phyloP scores from a whole-genome alignment of 2,113 vertebrate species.

The Megaceryle maxima region DNA sequence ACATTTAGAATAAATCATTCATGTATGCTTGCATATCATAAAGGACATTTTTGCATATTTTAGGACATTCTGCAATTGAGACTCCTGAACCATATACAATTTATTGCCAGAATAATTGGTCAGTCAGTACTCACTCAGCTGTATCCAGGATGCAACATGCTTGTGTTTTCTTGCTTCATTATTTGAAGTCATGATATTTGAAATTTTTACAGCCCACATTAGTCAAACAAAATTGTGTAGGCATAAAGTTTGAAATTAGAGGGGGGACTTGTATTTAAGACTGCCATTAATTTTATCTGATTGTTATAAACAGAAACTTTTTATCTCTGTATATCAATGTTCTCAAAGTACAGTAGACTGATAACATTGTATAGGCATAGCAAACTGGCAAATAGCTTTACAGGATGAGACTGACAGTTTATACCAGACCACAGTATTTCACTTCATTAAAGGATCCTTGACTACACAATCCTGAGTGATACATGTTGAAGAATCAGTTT shows the following conservation, averaged over 20 bases:
- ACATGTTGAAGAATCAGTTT: not conserved
- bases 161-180: not conserved
- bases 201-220: not conserved
- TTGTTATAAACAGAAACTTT: slow-evolving; percentile 17
- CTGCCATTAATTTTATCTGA: slow-evolving; percentile 19
- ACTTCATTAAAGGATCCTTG: not conserved
- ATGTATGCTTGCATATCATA: not conserved
- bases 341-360: not conserved
- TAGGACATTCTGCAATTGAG: not conserved
- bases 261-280: not conserved
- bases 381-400: not conserved
- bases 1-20: not conserved
- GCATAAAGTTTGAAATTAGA: not conserved
- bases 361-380: not conserved
- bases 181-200: not conserved
- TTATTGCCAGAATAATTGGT: not conserved
- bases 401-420: not conserved
- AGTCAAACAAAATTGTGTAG: not conserved
- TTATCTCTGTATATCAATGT: not conserved
- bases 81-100: not conserved
- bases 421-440: not conserved
- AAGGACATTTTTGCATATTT: slow-evolving; percentile 10
- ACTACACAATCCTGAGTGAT: not conserved
- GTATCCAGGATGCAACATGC: not conserved
- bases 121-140: not conserved